Percentiles rank a stretch among this genome's conserved stretches.
phyloP scores from a whole-genome alignment of 1,140 invertebrate species.

The Lysiphlebus fabarum region DNA sequence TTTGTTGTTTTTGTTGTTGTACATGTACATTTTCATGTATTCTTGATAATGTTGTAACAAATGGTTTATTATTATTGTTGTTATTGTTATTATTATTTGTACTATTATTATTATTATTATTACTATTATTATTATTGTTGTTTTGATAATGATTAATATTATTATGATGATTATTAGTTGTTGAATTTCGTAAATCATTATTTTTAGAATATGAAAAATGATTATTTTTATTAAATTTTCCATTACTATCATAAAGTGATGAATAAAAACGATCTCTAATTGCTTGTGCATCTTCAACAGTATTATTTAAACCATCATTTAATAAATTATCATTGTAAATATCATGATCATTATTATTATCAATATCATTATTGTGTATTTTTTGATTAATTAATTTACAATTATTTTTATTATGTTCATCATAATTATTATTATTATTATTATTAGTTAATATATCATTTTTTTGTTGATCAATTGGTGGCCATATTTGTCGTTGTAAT shows the following conservation, averaged over 20 bases:
- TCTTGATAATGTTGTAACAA: slow-evolving; percentile 61
- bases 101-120: background rate
- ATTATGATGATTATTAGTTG: slow-evolving; percentile 11
- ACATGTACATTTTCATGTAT: slow-evolving; percentile 63
- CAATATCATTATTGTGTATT: slow-evolving; percentile 50
- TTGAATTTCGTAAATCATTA: slow-evolving; percentile 24
- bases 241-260: slow-evolving; percentile 28
- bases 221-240: slow-evolving; percentile 32
- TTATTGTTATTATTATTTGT: slow-evolving; percentile 55
- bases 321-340: slow-evolving; percentile 20
- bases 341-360: slow-evolving; percentile 38
- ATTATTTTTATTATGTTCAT: slow-evolving; percentile 27
- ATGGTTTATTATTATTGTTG: slow-evolving; percentile 36
- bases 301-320: slow-evolving; percentile 23
- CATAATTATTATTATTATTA: slow-evolving; percentile 31
- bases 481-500: slow-evolving; percentile 70
- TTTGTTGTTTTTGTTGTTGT: slow-evolving; percentile 47
- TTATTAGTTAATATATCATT: slow-evolving; percentile 33
- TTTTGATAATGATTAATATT: too few species aligned
- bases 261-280: slow-evolving; percentile 35
- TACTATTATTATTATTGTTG: slow-evolving; percentile 9
- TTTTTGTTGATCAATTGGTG: slow-evolving; percentile 53
- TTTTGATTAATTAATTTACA: slow-evolving; percentile 49
- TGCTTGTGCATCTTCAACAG: slow-evolving; percentile 24
- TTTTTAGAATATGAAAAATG: slow-evolving; percentile 30